phyloP scores from a whole-genome alignment of 1,140 invertebrate species.

The Pomacea maculata region DNA sequence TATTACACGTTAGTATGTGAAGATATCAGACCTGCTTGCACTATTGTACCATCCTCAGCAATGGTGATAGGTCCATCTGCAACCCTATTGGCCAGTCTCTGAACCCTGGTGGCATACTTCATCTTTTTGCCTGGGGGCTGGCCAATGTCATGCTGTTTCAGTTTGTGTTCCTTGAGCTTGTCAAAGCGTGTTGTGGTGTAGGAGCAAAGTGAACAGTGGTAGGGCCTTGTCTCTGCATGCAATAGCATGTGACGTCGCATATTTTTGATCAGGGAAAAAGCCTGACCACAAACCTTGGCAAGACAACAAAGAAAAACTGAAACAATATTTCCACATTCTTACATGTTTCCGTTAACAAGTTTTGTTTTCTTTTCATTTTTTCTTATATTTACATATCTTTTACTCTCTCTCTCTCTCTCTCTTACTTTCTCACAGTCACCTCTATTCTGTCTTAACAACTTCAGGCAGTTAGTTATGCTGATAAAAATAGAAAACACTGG shows the following conservation, averaged over 20 bases:
- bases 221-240: constrained; percentile 47
- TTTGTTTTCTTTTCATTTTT: too few relatives aligned
- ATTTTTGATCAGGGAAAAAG: constrained; percentile 59
- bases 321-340: not conserved
- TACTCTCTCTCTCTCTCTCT: too few relatives aligned
- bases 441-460: too few relatives aligned
- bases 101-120: constrained; percentile 11
- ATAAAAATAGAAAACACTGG: too few relatives aligned
- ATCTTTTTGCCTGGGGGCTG: constrained; percentile 36
- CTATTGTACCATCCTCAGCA: constrained; percentile 7
- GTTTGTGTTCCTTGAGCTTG: constrained; percentile 69
- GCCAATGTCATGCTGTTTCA: constrained; percentile 54
- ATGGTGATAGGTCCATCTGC: not conserved
- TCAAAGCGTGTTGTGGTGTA: constrained; percentile 70
- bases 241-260: constrained; percentile 57
- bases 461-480: too few relatives aligned
- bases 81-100: not conserved
- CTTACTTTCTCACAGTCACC: too few relatives aligned
- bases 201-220: constrained; percentile 64
- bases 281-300: constrained; percentile 68
- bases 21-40: constrained; percentile 1
- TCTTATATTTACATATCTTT: too few relatives aligned
- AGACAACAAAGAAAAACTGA: not conserved
- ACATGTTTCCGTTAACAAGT: not conserved
- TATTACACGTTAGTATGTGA: not conserved